Evolutionary conservation across 2,888 invertebrate genomes (phyloP), one percentile per base, ranked within the genome.

Genomic region (Axea sp.): DNA sequence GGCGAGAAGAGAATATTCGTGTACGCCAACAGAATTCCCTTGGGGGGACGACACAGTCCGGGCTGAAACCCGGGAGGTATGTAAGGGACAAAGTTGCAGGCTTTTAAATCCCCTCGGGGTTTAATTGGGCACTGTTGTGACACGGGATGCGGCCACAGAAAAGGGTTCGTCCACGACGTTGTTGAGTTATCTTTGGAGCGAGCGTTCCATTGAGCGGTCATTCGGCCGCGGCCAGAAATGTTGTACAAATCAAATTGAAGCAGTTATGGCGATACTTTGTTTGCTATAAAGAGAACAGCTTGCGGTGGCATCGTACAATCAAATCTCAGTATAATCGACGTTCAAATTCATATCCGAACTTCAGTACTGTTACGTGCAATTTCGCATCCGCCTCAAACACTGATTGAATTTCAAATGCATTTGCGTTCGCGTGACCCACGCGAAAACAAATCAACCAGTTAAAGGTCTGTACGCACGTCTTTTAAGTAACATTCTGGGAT

Each of bases 61-160:
- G 74, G 72, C 33, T 19, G 43, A 62, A 64, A 55, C 62, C 77
- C 69, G 64, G 47, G 78, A 77, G 80, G 76, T 74, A 33, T 37
- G 76, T 75, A 65, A 77, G 68, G 75, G 76, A 72, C 69, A 55
- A 57, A 59, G 65, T 73, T 60, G 72, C 65, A 69, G 75, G 80
- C 78, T 81, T 84, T 83, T 81, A 81, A 83, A 87, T 83, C 82
- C 86, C 86, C 83, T 78, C 74, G 83, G 80, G 87, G 85, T 83
- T 86, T 87, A 87, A 87, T 87, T 87, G 87, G 78, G 79, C 83
- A 80, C 79, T 84, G 85, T 86, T 86, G 86, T 86, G 84, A 86
- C 83, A 83, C 82, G 79, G 75, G 33, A 57, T 43, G 57, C 68
- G 55, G 62, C 67, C 57, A 51, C 55, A 75, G 49, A 71, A 65